A percentile compares a stretch with the other conserved stretches of the same genome.
phyloP scores from a whole-genome alignment of 2,113 vertebrate genomes.

The Osmerus mordax region DNA sequence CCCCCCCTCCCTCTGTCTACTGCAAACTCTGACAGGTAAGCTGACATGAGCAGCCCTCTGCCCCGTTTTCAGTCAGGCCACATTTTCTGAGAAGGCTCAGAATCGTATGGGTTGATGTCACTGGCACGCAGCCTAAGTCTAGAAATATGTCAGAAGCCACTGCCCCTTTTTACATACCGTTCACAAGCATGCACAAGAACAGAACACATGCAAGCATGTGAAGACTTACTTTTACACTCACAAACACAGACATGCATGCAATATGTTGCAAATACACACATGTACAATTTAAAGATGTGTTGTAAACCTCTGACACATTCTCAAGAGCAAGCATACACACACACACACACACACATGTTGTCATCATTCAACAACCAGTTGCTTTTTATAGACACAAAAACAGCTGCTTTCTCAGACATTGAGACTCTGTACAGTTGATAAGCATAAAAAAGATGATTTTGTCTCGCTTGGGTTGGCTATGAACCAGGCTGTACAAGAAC shows the following conservation, averaged over 20 bases:
- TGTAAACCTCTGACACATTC: not conserved
- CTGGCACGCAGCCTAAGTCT: not conserved
- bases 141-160: constrained; percentile 15
- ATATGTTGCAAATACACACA: not conserved
- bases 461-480: not conserved
- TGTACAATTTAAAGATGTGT: not conserved
- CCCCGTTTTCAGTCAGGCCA: constrained; percentile 16
- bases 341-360: not conserved
- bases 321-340: not conserved
- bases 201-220: not conserved
- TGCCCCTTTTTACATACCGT: not conserved
- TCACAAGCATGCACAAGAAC: constrained; percentile 1
- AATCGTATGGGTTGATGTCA: constrained; percentile 4
- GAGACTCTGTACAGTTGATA: not conserved
- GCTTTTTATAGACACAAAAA: constrained; percentile 15
- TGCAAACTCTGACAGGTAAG: not conserved
- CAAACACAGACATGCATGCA: not conserved
- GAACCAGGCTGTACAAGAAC: not conserved
- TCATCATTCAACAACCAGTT: not conserved
- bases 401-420: constrained; percentile 3
- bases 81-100: constrained; percentile 12
- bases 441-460: not conserved
- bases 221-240: not conserved
- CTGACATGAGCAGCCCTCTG: not conserved
- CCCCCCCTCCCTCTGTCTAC: not conserved